Evolutionary conservation across 2,113 vertebrate genomes (phyloP).

Genomic region (Sigmodon hispidus): DNA sequence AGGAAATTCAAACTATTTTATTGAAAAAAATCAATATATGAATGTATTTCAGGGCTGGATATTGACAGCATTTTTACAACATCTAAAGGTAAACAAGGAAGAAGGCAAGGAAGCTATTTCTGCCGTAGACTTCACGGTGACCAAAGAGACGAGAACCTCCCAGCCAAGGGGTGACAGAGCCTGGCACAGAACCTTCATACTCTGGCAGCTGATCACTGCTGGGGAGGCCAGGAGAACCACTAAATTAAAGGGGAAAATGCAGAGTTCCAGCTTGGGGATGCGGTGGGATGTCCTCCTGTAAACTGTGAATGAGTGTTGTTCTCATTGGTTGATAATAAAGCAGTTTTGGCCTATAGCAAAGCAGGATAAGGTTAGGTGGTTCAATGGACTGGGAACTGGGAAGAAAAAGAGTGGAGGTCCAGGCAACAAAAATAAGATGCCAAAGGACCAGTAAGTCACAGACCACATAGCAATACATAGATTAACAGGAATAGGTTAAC

Average conservation of each 20-base stretch:
- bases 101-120: neutral
- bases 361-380: too few relatives aligned
- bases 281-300: too few relatives aligned
- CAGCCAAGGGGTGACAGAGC: neutral
- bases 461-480: too few relatives aligned
- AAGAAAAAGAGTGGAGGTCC: too few relatives aligned
- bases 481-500: too few relatives aligned
- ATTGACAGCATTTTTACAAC: constrained; percentile 50
- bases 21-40: constrained; percentile 8
- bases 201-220: neutral
- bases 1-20: neutral
- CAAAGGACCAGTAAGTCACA: too few relatives aligned
- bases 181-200: neutral
- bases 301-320: too few relatives aligned
- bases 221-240: neutral
- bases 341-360: too few relatives aligned
- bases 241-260: neutral
- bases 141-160: neutral
- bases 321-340: too few relatives aligned
- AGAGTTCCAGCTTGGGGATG: too few relatives aligned
- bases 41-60: constrained; percentile 40
- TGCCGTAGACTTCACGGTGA: neutral
- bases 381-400: too few relatives aligned
- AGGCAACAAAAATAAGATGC: too few relatives aligned
- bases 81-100: neutral